Evolutionary conservation across 2,113 vertebrate species (phyloP).

Genomic region (Brienomyrus longianalis): DNA sequence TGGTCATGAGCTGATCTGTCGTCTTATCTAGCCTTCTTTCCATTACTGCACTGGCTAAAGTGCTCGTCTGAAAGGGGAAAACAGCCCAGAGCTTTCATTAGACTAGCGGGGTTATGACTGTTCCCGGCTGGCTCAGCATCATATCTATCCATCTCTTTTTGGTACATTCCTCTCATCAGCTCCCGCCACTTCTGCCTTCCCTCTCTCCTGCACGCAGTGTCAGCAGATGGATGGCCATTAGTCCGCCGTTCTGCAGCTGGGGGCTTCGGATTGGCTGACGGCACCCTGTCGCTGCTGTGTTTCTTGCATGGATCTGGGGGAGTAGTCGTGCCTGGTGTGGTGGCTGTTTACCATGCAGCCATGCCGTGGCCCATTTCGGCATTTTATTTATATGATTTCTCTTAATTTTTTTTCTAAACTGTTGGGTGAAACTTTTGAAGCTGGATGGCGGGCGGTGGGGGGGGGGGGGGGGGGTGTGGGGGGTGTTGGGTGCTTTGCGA

Average conservation of each 20-base stretch:
- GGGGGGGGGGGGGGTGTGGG: not conserved
- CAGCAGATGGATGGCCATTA: conserved; percentile 32
- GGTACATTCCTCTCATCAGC: not conserved
- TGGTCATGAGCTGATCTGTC: not conserved
- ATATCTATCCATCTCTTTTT: not conserved
- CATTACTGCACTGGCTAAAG: not conserved
- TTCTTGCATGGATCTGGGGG: not conserved
- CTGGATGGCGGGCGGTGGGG: not conserved
- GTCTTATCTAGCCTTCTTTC: conserved; percentile 1
- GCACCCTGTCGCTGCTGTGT: not conserved
- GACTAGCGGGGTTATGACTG: not conserved
- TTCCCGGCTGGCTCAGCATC: too few species aligned
- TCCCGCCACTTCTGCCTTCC: not conserved
- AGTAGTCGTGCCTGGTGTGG: not conserved
- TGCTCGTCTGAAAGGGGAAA: conserved; percentile 10
- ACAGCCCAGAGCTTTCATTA: not conserved
- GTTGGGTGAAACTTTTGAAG: not conserved
- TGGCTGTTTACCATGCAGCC: not conserved
- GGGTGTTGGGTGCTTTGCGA: not conserved
- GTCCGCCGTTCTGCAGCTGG: not conserved
- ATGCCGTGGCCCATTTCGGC: not conserved
- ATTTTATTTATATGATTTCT: not conserved
- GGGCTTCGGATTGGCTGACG: conserved; percentile 26
- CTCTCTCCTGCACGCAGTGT: not conserved
- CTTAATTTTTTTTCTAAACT: not conserved